Percentiles rank a stretch among this genome's conserved stretches.
Evolutionary conservation across 2,113 vertebrate species (phyloP).

Genomic region (Brachyhypopomus occidentalis): DNA sequence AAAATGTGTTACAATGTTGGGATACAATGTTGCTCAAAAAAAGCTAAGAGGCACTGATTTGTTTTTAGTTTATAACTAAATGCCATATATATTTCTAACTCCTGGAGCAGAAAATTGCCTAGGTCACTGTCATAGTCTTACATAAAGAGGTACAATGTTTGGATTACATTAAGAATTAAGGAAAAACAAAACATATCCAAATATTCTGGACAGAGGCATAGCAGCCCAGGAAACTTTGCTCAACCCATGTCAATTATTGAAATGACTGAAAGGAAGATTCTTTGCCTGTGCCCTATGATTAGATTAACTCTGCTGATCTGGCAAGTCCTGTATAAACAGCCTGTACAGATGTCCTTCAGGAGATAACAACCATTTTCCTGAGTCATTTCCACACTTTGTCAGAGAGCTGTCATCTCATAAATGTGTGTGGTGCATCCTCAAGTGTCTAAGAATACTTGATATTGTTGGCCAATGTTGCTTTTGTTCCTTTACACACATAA

Average conservation of each 20-base stretch:
- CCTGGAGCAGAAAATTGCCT: constrained; percentile 33
- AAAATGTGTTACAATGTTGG: not conserved
- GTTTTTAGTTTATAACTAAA: constrained; percentile 31
- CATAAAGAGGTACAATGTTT: constrained; percentile 71
- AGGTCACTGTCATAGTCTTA: constrained; percentile 38
- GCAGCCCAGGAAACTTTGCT: constrained; percentile 75
- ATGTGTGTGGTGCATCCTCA: constrained; percentile 64
- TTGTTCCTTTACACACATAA: constrained; percentile 42
- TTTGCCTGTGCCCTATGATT: constrained; percentile 76
- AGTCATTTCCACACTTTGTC: constrained; percentile 64
- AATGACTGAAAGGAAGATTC: constrained; percentile 76
- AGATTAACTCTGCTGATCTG: constrained; percentile 72
- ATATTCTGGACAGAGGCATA: constrained; percentile 70
- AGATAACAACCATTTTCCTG: constrained; percentile 71
- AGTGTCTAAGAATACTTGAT: constrained; percentile 59
- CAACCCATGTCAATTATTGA: constrained; percentile 70
- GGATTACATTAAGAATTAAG: constrained; percentile 56
- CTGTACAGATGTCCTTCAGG: constrained; percentile 75
- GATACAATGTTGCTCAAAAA: not conserved
- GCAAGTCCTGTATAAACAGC: constrained; percentile 67
- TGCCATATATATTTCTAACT: constrained; percentile 16
- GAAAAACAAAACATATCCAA: constrained; percentile 80
- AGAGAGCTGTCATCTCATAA: constrained; percentile 64
- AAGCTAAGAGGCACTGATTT: not conserved
- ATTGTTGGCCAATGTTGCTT: constrained; percentile 28